Conservation (phyloP, 2,888 invertebrate genomes). For the Ophion slaviceki region DNA sequence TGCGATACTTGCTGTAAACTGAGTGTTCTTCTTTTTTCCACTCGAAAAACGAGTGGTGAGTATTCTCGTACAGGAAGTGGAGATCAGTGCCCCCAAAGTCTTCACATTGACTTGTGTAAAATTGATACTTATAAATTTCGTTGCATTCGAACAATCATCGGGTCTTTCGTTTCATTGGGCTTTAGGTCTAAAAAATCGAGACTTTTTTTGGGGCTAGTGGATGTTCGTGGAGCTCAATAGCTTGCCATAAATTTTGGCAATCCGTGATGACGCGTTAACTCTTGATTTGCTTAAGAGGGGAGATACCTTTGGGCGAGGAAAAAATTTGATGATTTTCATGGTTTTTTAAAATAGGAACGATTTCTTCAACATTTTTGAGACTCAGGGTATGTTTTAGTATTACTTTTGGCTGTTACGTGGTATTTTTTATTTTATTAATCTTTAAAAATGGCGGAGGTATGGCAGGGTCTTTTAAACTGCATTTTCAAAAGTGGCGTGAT, state of each 20-base stretch:
- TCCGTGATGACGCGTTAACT: constrained; percentile 14
- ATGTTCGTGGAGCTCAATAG: background rate
- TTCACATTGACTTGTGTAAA: background rate
- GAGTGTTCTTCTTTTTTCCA: background rate
- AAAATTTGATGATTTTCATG: too few species aligned
- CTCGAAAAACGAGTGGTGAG: background rate
- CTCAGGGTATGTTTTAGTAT: too few species aligned
- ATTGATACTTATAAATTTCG: background rate
- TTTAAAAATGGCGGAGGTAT: too few species aligned
- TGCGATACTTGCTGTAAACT: constrained; percentile 8
- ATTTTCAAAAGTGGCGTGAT: too few species aligned
- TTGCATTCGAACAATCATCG: background rate
- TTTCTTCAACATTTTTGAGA: too few species aligned
- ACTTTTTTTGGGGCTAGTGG: background rate
- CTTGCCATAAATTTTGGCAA: constrained; percentile 11
- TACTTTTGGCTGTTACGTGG: too few species aligned
- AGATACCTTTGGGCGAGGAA: too few species aligned
- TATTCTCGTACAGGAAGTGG: background rate
- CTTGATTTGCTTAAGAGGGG: background rate
- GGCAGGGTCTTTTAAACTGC: too few species aligned
- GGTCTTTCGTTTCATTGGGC: background rate
- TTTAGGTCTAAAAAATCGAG: background rate
- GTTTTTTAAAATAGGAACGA: too few species aligned
- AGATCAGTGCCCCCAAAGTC: background rate
- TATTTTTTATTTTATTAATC: too few species aligned